Base-by-base conservation (phyloP, 2,797 vertebrate genomes). In the Peromyscus nudipes region DNA sequence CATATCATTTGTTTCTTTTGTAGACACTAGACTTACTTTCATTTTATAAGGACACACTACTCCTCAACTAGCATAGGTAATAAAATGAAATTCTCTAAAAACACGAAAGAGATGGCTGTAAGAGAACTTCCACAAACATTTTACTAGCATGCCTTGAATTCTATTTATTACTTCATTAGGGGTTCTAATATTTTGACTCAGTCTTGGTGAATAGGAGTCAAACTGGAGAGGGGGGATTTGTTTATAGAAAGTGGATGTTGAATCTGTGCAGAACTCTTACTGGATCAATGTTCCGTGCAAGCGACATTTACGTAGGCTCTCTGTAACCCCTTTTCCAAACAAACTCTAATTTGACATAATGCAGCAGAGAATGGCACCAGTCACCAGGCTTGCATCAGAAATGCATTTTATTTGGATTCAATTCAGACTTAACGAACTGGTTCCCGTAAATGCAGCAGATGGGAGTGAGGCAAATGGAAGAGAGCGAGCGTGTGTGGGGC, bases 381-480 rank as follows among this genome's bases (percentile, higher is more conserved):
- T 95, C 98, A 97, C 95, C 43, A 21, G 92, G 8, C 23, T 97
- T 97, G 96, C 93, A 96, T 92, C 95, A 92, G 94, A 97, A 98
- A 97, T 95, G 97, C 96, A 97, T 34, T 75, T 98, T 98, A 97
- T 98, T 98, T 98, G 97, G 98, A 98, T 98, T 98, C 96, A 93
- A 31, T 97, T 98, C 97, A 98, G 97, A 96, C 94, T 97, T 97
- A 97, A 97, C 88, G 97, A 98, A 97, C 97, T 98, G 98, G 96
- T 98, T 97, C 94, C 96, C 67, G 29, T 97, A 98, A 97, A 97
- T 79, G 96, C 94, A 96, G 97, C 97, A 98, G 97, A 97, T 97
- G 97, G 95, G 92, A 92, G 67, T 69, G 94, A 95, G 92, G 94
- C 95, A 97, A 98, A 98, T 92, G 93, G 97, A 73, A 97, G 85